phyloP scores from a whole-genome alignment of 2,113 vertebrate species.

The Eidolon helvum region DNA sequence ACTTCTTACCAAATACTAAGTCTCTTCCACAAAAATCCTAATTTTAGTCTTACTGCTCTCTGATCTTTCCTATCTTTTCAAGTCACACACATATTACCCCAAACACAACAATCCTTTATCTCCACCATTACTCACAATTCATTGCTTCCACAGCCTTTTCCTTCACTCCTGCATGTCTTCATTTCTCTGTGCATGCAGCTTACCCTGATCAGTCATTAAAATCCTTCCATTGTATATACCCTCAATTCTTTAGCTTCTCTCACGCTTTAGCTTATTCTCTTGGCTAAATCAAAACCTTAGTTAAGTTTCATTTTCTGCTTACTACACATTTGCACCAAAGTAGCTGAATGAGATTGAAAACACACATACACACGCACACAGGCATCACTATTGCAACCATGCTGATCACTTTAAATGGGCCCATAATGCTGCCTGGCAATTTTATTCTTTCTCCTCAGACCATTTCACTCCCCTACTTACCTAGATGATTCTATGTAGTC shows the following conservation, averaged over 20 bases:
- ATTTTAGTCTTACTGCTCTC: background rate
- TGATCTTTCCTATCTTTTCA: background rate
- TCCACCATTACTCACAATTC: background rate
- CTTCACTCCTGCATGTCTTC: background rate
- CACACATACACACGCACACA: too few species aligned
- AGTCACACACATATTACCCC: background rate
- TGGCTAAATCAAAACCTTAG: background rate
- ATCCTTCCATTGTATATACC: background rate
- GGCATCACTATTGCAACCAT: background rate
- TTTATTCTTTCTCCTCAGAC: background rate
- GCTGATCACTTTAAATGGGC: background rate
- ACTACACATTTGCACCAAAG: background rate
- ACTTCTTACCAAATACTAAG: background rate
- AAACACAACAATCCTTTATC: background rate
- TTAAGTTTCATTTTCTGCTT: background rate
- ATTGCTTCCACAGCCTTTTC: background rate
- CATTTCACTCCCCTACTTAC: background rate
- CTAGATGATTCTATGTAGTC: background rate
- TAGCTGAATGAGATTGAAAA: slow-evolving; percentile 12
- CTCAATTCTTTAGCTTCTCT: background rate
- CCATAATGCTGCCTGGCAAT: background rate
- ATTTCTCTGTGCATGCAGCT: background rate
- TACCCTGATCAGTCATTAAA: background rate
- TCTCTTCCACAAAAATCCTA: background rate
- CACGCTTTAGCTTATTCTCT: background rate